Conservation (phyloP, 2,113 vertebrate species). For the Marcusenius ussheri region DNA sequence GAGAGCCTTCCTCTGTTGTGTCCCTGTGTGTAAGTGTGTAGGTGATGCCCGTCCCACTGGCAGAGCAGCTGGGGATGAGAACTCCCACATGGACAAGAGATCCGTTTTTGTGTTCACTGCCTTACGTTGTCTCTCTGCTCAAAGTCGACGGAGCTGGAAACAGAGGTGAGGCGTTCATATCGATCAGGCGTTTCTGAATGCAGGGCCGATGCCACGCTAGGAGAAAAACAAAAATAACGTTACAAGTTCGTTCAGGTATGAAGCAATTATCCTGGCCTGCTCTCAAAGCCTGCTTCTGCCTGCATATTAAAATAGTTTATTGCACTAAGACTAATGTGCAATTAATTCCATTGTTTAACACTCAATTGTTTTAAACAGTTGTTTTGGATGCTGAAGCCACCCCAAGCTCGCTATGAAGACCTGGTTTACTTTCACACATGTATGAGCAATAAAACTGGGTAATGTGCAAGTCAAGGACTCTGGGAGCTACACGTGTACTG, state of each 20-base stretch:
- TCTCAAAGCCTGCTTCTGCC: neutral
- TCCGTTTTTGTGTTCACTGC: slow-evolving; percentile 10
- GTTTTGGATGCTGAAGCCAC: neutral
- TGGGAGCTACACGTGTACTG: neutral
- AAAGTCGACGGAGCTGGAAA: slow-evolving; percentile 94
- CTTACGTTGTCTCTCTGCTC: slow-evolving; percentile 96
- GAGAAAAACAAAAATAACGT: neutral
- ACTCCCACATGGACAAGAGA: neutral
- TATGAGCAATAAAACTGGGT: neutral
- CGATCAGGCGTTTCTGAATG: slow-evolving; percentile 87
- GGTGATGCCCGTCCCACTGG: neutral
- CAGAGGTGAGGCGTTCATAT: slow-evolving; percentile 90
- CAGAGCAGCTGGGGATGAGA: neutral
- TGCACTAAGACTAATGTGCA: neutral
- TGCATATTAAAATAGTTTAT: neutral
- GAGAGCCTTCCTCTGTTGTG: neutral
- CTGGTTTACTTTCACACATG: neutral
- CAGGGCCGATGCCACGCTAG: slow-evolving; percentile 85
- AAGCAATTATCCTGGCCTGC: neutral
- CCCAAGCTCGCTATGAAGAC: neutral
- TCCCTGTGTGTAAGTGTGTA: neutral
- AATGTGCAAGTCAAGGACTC: neutral
- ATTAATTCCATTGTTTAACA: neutral
- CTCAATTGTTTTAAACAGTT: neutral
- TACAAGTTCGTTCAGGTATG: neutral